phyloP scores from a whole-genome alignment of 53 echinoderm and acorn worm species.

The Mesocentrotus franciscanus region DNA sequence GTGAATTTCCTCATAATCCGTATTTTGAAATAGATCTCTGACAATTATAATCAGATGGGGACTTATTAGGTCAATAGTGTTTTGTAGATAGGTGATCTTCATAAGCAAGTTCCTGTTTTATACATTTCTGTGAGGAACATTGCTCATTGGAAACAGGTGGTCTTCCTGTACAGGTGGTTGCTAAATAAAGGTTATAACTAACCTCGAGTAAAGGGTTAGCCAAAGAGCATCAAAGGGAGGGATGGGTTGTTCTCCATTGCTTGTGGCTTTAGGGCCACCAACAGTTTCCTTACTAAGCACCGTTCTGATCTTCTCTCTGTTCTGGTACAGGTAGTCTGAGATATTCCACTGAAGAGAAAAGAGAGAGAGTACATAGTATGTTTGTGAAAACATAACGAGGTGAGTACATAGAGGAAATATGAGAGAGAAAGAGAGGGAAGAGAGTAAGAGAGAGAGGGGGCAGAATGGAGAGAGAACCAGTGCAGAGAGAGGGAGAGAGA shows the following conservation, averaged over 20 bases:
- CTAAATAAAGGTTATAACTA: not conserved
- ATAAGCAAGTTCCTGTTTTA: too few relatives aligned
- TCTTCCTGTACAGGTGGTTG: too few relatives aligned
- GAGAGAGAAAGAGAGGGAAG: not conserved
- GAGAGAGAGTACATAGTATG: not conserved
- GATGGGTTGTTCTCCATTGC: slow-evolving; percentile 85
- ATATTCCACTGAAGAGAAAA: slow-evolving; percentile 88
- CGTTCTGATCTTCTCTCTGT: slow-evolving; percentile 85
- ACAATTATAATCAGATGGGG: too few relatives aligned
- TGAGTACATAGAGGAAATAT: not conserved
- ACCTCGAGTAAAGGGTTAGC: slow-evolving; percentile 92
- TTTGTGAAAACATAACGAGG: not conserved
- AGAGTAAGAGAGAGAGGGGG: not conserved
- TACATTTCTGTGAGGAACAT: too few relatives aligned
- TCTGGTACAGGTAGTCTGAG: slow-evolving; percentile 97
- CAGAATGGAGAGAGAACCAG: not conserved
- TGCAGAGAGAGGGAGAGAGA: too few relatives aligned
- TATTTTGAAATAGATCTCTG: too few relatives aligned
- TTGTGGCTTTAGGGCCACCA: slow-evolving; percentile 60
- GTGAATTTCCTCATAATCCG: too few relatives aligned
- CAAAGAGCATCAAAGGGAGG: slow-evolving; percentile 98
- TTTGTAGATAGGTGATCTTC: too few relatives aligned
- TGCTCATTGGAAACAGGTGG: too few relatives aligned
- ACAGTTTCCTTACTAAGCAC: slow-evolving; percentile 81
- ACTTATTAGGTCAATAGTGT: too few relatives aligned